Percentiles rank a stretch among this genome's conserved stretches.
Evolutionary conservation across 2,113 vertebrate species (phyloP).

Genomic region (Dipodomys ordii): DNA sequence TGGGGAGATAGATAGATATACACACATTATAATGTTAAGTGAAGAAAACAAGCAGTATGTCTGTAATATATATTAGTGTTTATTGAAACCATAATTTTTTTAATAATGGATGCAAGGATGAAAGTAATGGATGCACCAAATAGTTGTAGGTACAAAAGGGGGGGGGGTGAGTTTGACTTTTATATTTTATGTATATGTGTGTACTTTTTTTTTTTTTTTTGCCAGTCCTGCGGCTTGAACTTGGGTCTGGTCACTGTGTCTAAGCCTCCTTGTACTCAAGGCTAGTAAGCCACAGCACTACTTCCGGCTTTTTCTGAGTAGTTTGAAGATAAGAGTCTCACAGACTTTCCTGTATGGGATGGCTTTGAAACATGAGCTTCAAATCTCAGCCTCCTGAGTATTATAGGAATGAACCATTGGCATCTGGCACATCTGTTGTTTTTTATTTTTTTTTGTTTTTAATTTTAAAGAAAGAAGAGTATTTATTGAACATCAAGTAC

Average conservation of each 20-base stretch:
- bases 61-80: background rate
- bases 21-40: slow-evolving; percentile 6
- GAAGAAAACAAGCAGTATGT: slow-evolving; percentile 4
- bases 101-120: background rate
- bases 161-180: background rate
- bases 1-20: background rate
- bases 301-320: too few relatives aligned
- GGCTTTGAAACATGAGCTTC: too few relatives aligned
- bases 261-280: too few relatives aligned
- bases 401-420: background rate
- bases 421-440: background rate
- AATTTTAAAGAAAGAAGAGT: background rate
- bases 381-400: too few relatives aligned
- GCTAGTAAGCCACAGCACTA: too few relatives aligned
- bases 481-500: slow-evolving; percentile 2
- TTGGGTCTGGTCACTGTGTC: too few relatives aligned
- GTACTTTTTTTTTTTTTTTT: background rate
- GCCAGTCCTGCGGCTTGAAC: background rate
- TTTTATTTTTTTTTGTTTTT: too few relatives aligned
- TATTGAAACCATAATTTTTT: too few relatives aligned
- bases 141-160: background rate
- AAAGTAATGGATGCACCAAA: too few relatives aligned
- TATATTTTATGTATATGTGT: background rate
- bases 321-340: too few relatives aligned
- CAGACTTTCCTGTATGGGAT: too few relatives aligned